phyloP scores from a whole-genome alignment of 2,113 vertebrate species.

The Erythrocercus mccallii region DNA sequence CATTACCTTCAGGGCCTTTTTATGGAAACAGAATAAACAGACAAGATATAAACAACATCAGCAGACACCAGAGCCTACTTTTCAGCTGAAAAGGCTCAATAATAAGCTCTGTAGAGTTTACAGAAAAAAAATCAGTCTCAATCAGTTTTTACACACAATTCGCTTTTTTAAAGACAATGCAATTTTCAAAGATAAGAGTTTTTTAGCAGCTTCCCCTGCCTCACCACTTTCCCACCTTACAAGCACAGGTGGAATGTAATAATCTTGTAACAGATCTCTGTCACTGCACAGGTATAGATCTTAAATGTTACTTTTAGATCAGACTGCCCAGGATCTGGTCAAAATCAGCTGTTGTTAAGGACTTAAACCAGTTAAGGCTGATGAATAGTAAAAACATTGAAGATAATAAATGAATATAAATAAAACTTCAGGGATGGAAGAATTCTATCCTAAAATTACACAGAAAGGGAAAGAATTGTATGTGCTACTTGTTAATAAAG shows the following conservation, averaged over 20 bases:
- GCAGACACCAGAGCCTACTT: background rate
- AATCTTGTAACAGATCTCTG: background rate
- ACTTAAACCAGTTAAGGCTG: background rate
- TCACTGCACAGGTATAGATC: background rate
- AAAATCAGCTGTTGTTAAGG: background rate
- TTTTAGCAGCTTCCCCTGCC: background rate
- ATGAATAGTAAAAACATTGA: background rate
- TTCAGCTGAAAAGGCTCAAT: background rate
- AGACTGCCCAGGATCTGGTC: background rate
- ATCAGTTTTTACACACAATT: background rate
- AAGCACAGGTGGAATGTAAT: background rate
- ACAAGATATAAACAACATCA: background rate
- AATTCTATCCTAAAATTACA: background rate
- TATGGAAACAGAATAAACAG: background rate
- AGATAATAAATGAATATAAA: background rate
- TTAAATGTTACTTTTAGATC: background rate
- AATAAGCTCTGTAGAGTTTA: background rate
- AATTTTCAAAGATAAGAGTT: background rate
- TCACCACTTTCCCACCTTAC: background rate
- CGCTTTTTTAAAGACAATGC: background rate
- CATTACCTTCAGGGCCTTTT: background rate
- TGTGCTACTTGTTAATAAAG: background rate
- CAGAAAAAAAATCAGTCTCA: background rate
- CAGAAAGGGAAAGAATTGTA: background rate
- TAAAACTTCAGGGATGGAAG: background rate